Base-by-base conservation (phyloP, 2,797 vertebrate species). In the Cyprinella venusta region DNA sequence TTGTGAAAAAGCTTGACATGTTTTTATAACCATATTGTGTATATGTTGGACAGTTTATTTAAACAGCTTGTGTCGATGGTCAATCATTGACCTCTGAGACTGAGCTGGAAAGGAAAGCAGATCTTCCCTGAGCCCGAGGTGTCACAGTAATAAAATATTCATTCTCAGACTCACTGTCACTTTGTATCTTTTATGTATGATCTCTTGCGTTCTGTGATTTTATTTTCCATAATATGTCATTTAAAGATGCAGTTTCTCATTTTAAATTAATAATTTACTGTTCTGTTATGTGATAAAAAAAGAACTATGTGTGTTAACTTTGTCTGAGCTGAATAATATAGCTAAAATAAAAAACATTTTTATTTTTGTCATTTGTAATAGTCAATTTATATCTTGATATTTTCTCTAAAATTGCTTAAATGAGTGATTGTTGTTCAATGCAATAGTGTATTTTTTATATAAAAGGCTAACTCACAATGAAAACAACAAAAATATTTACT, bases 141-240 rank as follows among this genome's bases (percentile, higher is more conserved):
- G 78, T 76, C 63, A 75, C 64, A 30, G 40, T 80, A 84, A 81
- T 68, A 69, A 76, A 76, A 80, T 76, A 67, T 82, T 76, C 48
- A 82, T 50, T 74, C 64, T 84, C 48, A 84, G 63, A 69, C 52
- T 72, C 33, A 9, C 48, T 75, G 61, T 67, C 42, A 13, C 24
- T 76, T 33, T 67, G 8, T 67, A 68, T 82, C 19, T 59, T 69
- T 68, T 76, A 68, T 82, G 61, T 42, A 67, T 54, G 18, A 38
- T 82, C 65, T 40, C 48, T 42, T 2, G 30, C 0, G 12, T 67
- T 56, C 12, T 68, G 7, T 68, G 24, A 42, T 67, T 33, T 16
- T 3, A 6, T 70, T 40, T 42, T 71, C 12, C 36, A 21, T 71
- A 19, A 70, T 70, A 59, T 42, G 12, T 42, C 6, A 2, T 71